phyloP scores from a whole-genome alignment of 2,797 vertebrate species.

The Xyrichtys novacula region DNA sequence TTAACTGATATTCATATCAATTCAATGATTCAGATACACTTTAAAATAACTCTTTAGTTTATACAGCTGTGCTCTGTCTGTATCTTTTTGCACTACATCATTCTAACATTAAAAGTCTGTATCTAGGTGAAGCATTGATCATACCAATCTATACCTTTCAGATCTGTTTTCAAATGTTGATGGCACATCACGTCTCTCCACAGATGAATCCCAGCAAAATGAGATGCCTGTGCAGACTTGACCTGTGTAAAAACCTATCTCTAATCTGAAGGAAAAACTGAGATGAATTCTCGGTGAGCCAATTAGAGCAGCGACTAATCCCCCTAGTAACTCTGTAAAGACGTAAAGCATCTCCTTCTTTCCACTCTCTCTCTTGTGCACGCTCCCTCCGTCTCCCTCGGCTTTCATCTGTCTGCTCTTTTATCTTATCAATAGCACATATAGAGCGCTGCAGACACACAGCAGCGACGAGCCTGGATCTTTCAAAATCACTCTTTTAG shows the following conservation, averaged over 20 bases:
- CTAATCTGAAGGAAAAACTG: slow-evolving; percentile 76
- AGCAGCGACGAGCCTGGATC: slow-evolving; percentile 42
- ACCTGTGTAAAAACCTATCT: slow-evolving; percentile 70
- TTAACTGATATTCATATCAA: neutral
- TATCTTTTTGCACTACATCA: neutral
- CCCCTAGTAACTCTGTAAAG: slow-evolving; percentile 72
- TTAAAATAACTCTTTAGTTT: slow-evolving; percentile 12
- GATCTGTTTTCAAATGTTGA: slow-evolving; percentile 65
- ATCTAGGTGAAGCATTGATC: slow-evolving; percentile 39
- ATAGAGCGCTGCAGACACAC: slow-evolving; percentile 65
- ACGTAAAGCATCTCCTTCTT: slow-evolving; percentile 59
- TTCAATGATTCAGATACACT: neutral
- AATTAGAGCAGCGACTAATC: slow-evolving; percentile 81
- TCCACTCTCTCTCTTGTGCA: slow-evolving; percentile 41
- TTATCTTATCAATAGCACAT: slow-evolving; percentile 77
- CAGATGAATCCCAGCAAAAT: slow-evolving; percentile 52
- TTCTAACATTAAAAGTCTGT: slow-evolving; percentile 16
- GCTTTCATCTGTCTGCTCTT: slow-evolving; percentile 77
- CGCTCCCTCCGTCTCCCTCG: slow-evolving; percentile 60
- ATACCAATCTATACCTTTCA: slow-evolving; percentile 45
- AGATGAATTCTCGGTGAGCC: slow-evolving; percentile 78
- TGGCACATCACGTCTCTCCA: slow-evolving; percentile 34
- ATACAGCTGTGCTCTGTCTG: slow-evolving; percentile 1
- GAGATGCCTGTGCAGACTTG: slow-evolving; percentile 53
- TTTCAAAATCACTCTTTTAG: slow-evolving; percentile 61